Percentiles rank a stretch among this genome's conserved stretches.
Conservation (phyloP, 2,888 invertebrate species). For the Sarcophaga caerulescens region DNA sequence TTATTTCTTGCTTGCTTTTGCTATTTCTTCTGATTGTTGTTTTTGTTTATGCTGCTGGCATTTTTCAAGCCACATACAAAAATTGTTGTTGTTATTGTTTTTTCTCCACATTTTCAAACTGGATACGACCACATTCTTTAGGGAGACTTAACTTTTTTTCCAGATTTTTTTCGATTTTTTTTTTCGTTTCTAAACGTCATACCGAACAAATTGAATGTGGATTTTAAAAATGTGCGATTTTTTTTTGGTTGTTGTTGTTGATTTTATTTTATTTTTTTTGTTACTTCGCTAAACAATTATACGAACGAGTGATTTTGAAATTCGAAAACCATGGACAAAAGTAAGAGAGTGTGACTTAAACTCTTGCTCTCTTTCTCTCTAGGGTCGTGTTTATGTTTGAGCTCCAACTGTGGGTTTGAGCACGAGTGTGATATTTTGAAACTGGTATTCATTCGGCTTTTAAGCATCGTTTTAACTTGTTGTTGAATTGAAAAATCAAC, state of each 20-base stretch:
- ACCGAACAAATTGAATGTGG: conserved; percentile 47
- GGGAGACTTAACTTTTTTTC: conserved; percentile 48
- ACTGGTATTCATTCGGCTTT: conserved; percentile 66
- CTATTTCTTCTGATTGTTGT: conserved; percentile 23
- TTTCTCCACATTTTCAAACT: conserved; percentile 57
- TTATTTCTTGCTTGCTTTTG: conserved; percentile 33
- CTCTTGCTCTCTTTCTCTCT: neutral
- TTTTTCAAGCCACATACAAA: conserved; percentile 28
- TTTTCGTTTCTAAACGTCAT: conserved; percentile 49
- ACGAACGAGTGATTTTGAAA: neutral
- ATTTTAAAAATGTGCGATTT: conserved; percentile 46
- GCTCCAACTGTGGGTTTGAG: conserved; percentile 1
- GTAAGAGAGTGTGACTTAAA: neutral
- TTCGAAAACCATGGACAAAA: neutral
- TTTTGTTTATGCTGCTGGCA: conserved; percentile 46
- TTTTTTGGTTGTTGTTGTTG: conserved; percentile 22
- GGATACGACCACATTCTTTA: conserved; percentile 69
- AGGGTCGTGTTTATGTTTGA: no score
- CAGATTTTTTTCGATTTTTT: conserved; percentile 30
- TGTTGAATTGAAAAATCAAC: conserved; percentile 36
- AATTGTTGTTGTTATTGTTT: conserved; percentile 11
- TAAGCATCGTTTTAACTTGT: conserved; percentile 54
- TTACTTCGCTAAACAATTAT: neutral
- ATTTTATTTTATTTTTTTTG: neutral
- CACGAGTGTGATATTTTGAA: conserved; percentile 42